Conservation (phyloP, 2,888 invertebrate species). For the Drosophila paranaensis region DNA sequence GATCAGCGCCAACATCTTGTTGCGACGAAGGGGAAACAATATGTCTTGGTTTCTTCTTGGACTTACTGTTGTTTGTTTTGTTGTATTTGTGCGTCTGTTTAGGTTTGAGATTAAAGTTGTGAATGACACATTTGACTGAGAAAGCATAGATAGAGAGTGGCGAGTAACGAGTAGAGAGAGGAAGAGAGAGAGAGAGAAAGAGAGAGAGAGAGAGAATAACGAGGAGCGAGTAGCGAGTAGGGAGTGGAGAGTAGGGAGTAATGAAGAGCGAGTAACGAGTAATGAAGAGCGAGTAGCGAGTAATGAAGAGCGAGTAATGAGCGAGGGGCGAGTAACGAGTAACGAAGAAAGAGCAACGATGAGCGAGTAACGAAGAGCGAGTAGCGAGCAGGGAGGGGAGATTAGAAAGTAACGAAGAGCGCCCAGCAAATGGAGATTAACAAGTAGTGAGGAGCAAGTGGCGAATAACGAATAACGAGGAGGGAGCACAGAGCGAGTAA, state of each 20-base stretch:
- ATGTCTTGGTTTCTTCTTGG: constrained; percentile 2
- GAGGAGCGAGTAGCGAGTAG: neutral
- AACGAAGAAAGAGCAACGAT: neutral
- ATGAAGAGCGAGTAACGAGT: neutral
- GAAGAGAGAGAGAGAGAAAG: neutral
- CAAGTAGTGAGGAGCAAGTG: neutral
- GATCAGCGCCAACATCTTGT: constrained; percentile 40
- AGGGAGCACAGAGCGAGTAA: neutral
- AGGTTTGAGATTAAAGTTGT: neutral
- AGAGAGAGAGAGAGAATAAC: neutral
- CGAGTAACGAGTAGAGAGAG: no score
- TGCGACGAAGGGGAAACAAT: neutral
- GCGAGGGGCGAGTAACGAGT: neutral
- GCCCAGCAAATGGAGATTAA: neutral
- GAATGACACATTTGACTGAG: neutral
- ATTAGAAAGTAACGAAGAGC: neutral
- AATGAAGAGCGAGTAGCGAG: neutral
- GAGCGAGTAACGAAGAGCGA: neutral
- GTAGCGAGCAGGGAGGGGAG: neutral
- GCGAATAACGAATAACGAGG: neutral
- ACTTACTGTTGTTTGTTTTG: neutral
- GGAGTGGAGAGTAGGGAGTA: neutral
- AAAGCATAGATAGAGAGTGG: neutral
- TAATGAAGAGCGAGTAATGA: neutral
- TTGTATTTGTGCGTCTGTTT: constrained; percentile 4